These are phyloP conservation scores for Podarcis raffonei DNA, from an alignment of 2,113 vertebrate genomes.

Conservation along the genomic window DNA sequence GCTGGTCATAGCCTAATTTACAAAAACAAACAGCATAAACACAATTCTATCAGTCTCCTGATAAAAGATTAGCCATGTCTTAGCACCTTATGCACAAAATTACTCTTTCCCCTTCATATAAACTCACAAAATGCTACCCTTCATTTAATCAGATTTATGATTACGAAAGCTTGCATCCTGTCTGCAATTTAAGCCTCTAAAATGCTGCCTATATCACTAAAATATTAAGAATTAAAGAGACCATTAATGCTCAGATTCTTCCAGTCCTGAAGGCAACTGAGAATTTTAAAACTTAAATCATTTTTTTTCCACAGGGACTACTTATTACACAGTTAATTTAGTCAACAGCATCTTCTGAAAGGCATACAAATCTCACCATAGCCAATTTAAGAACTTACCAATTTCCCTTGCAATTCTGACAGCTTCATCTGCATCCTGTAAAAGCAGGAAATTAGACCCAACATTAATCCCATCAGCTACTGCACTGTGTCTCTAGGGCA, in stretches of 20 bases:
- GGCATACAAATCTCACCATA: constrained; percentile 77
- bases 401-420: constrained; percentile 94
- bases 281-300: constrained; percentile 73
- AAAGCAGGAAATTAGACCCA: constrained; percentile 82
- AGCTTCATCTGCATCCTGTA: constrained; percentile 93
- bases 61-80: not conserved
- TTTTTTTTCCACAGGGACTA: constrained; percentile 76
- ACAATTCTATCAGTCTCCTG: not conserved
- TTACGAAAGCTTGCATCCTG: constrained; percentile 31
- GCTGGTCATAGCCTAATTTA: no score
- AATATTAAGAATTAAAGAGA: constrained; percentile 59
- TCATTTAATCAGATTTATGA: constrained; percentile 3
- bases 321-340: constrained; percentile 79
- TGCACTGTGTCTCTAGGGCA: constrained; percentile 82
- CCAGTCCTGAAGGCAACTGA: constrained; percentile 59
- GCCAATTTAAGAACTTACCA: constrained; percentile 89
- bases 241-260: constrained; percentile 53
- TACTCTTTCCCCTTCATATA: constrained; percentile 4
- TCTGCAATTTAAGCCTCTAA: constrained; percentile 35
- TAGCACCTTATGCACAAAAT: constrained; percentile 8
- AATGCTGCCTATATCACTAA: constrained; percentile 55
- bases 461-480: constrained; percentile 83
- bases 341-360: constrained; percentile 78
- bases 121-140: not conserved
- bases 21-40: constrained; percentile 5